These are phyloP conservation scores for Perodicticus potto DNA, from an alignment of 2,797 vertebrate genomes.

Conservation along the genomic window DNA sequence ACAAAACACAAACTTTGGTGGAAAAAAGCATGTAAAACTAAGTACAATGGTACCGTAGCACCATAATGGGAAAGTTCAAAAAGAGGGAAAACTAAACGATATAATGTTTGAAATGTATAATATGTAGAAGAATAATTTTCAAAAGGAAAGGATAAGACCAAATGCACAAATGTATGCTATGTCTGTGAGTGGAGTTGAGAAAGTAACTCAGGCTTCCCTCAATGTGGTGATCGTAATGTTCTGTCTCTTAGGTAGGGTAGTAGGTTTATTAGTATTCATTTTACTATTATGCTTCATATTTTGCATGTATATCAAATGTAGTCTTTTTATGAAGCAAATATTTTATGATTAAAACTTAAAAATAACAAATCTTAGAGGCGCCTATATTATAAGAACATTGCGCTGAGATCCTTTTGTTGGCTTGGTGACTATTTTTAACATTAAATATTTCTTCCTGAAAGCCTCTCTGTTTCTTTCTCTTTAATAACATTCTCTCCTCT, in stretches of 20 bases:
- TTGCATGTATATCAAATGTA: slow-evolving; percentile 61
- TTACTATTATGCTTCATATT: slow-evolving; percentile 58
- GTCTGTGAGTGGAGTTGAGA: neutral
- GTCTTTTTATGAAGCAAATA: slow-evolving; percentile 66
- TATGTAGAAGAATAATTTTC: neutral
- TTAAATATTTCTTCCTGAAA: slow-evolving; percentile 75
- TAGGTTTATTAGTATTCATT: slow-evolving; percentile 23
- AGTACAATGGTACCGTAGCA: neutral
- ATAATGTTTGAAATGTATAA: neutral
- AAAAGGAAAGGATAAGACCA: neutral
- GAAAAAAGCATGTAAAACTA: neutral
- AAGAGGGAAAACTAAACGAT: neutral
- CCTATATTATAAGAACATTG: slow-evolving; percentile 65
- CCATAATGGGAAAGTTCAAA: slow-evolving; percentile 27
- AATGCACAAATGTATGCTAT: neutral
- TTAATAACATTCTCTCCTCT: slow-evolving; percentile 67
- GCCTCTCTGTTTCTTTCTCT: slow-evolving; percentile 57
- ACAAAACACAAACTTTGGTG: neutral
- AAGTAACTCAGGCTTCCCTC: neutral
- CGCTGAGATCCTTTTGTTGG: slow-evolving; percentile 13
- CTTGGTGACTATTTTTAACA: slow-evolving; percentile 61
- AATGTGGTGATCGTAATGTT: neutral
- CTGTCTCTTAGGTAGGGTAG: neutral
- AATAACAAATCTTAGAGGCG: slow-evolving; percentile 56
- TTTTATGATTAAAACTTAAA: slow-evolving; percentile 65